A percentile compares a stretch with the other conserved stretches of the same genome.
phyloP scores from a whole-genome alignment of 2,888 invertebrate genomes.

The Oscheius sp. region DNA sequence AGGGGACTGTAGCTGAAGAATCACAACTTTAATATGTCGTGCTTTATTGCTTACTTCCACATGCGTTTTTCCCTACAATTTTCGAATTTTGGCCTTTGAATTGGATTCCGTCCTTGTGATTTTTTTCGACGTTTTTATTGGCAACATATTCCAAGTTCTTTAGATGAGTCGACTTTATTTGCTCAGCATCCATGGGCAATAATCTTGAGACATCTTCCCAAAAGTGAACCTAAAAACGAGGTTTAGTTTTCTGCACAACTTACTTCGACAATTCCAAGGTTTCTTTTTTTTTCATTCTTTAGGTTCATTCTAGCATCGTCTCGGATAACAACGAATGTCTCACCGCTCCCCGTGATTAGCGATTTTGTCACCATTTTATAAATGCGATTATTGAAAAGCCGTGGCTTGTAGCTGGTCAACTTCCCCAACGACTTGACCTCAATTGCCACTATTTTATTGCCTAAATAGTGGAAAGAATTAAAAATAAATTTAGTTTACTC shows the following conservation, averaged over 20 bases:
- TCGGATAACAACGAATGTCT: background rate
- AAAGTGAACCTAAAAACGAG: background rate
- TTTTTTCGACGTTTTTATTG: background rate
- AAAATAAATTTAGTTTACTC: background rate
- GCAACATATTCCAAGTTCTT: background rate
- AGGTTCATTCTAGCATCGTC: background rate
- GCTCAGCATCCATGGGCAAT: too few relatives aligned
- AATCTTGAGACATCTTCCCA: background rate
- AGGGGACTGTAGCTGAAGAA: background rate
- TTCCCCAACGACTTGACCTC: background rate
- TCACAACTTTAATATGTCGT: background rate
- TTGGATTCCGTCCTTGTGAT: background rate
- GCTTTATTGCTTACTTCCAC: background rate
- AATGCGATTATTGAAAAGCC: background rate
- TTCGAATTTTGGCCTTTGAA: background rate
- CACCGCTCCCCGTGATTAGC: background rate
- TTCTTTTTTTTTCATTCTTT: too few relatives aligned
- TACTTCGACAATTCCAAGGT: background rate
- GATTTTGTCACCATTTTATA: background rate
- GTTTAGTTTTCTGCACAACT: background rate
- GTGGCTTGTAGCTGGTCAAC: background rate
- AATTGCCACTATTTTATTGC: background rate
- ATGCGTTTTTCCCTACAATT: background rate
- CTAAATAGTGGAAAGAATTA: background rate
- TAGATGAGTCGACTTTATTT: background rate